Conservation (phyloP, 2,888 invertebrate species). For the Dermolepida albohirtum region DNA sequence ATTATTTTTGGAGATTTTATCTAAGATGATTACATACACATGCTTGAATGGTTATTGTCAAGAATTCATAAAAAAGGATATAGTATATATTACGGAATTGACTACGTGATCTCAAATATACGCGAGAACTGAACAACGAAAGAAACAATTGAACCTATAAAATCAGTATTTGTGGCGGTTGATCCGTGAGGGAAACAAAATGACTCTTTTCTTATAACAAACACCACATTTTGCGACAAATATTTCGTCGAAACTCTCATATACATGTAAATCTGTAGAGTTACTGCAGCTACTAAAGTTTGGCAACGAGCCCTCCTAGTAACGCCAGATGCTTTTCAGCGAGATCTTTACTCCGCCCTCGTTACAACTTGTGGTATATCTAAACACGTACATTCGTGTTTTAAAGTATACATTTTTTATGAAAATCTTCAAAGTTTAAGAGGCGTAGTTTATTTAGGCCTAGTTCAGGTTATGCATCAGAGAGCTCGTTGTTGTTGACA, state of each 20-base stretch:
- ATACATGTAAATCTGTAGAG: constrained; percentile 34
- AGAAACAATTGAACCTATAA: too few relatives aligned
- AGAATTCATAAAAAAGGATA: too few relatives aligned
- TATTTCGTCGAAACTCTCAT: constrained; percentile 42
- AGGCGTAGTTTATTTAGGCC: constrained; percentile 10
- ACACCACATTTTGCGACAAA: constrained; percentile 40
- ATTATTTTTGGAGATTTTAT: too few relatives aligned
- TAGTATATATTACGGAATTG: too few relatives aligned
- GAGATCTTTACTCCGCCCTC: constrained; percentile 35
- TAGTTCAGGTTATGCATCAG: constrained; percentile 1
- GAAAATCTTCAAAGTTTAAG: constrained; percentile 18
- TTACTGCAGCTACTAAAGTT: constrained; percentile 33
- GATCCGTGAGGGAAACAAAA: too few relatives aligned
- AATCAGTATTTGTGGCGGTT: too few relatives aligned
- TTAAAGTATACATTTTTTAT: constrained; percentile 42
- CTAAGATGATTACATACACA: too few relatives aligned
- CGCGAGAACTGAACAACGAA: too few relatives aligned
- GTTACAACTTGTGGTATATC: constrained; percentile 44
- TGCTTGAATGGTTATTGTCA: too few relatives aligned
- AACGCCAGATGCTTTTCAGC: constrained; percentile 46
- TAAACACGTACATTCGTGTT: constrained; percentile 43
- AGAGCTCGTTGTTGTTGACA: constrained; percentile 2
- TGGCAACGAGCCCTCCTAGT: constrained; percentile 39
- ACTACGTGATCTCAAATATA: too few relatives aligned
- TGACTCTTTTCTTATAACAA: constrained; percentile 26